Conservation (phyloP, 1,140 invertebrate species). For the Drosophila serrata region DNA sequence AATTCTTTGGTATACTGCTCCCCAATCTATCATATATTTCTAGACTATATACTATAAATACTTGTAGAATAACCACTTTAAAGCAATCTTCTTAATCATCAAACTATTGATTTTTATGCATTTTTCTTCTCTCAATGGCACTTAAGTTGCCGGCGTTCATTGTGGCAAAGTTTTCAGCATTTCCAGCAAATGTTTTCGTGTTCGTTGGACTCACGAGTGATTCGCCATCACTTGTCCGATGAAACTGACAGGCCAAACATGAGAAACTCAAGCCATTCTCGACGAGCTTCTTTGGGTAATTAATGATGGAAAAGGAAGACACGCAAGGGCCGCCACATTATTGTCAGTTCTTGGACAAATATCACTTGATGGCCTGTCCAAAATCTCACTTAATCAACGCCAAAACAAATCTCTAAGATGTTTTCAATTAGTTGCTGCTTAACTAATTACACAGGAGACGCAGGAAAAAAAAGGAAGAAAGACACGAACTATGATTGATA, state of each 20-base stretch:
- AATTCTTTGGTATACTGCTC: no score
- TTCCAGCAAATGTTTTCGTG: slow-evolving; percentile 58
- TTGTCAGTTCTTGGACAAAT: slow-evolving; percentile 73
- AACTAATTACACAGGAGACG: slow-evolving; percentile 61
- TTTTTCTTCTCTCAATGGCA: slow-evolving; percentile 40
- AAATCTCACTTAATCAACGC: slow-evolving; percentile 66
- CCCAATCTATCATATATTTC: not conserved
- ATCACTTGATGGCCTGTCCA: slow-evolving; percentile 61
- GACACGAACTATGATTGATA: slow-evolving; percentile 52
- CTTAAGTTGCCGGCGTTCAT: slow-evolving; percentile 37
- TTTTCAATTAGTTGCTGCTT: slow-evolving; percentile 74
- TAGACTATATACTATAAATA: slow-evolving; percentile 9
- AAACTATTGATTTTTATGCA: slow-evolving; percentile 60
- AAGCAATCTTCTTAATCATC: slow-evolving; percentile 45
- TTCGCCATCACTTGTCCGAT: slow-evolving; percentile 29
- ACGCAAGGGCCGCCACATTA: slow-evolving; percentile 32
- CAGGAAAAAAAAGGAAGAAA: slow-evolving; percentile 24
- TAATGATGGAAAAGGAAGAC: slow-evolving; percentile 56
- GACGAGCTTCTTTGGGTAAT: slow-evolving; percentile 55
- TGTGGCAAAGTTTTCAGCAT: slow-evolving; percentile 33
- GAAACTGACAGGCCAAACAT: slow-evolving; percentile 45
- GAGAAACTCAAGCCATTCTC: slow-evolving; percentile 28
- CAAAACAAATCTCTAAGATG: slow-evolving; percentile 67
- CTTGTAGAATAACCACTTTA: slow-evolving; percentile 17
- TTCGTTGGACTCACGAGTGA: slow-evolving; percentile 13